Evolutionary conservation across 2,888 invertebrate genomes (phyloP).

Genomic region (Caradrina kadenii): DNA sequence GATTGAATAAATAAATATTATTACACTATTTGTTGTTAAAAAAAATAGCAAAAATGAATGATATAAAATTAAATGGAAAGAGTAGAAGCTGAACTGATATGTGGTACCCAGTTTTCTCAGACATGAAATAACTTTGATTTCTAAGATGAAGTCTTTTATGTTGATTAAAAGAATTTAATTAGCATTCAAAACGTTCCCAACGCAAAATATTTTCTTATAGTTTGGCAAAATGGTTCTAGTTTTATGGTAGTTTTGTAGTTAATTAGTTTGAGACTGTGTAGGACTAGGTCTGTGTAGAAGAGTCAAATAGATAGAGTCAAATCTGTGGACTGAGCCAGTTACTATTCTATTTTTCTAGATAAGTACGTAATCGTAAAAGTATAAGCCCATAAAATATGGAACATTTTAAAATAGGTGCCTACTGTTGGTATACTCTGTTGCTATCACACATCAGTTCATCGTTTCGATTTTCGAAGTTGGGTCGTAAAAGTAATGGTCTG

Average conservation of each 20-base stretch:
- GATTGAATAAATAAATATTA: conserved; percentile 43
- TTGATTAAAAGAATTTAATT: no score
- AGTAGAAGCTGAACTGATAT: not conserved
- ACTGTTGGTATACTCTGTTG: not conserved
- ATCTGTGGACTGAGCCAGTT: not conserved
- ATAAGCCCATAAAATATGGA: not conserved
- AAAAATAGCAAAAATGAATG: conserved; percentile 16
- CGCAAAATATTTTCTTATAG: no score
- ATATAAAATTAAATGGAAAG: not conserved
- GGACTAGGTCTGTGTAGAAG: no score
- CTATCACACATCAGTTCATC: conserved; percentile 12
- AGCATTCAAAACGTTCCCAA: no score
- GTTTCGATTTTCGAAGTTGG: conserved; percentile 15
- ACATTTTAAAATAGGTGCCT: conserved; percentile 2
- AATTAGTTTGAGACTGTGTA: no score
- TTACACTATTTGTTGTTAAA: conserved; percentile 37
- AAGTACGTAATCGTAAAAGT: not conserved
- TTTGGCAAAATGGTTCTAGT: no score
- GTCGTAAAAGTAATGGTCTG: conserved; percentile 24
- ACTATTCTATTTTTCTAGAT: no score
- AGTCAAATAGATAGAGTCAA: no score
- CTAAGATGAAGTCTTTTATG: no score
- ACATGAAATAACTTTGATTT: no score
- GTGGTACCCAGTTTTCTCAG: no score
- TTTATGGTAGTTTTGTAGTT: no score